Base-by-base conservation (phyloP, 2,888 invertebrate species). In the Gibbula magus region DNA sequence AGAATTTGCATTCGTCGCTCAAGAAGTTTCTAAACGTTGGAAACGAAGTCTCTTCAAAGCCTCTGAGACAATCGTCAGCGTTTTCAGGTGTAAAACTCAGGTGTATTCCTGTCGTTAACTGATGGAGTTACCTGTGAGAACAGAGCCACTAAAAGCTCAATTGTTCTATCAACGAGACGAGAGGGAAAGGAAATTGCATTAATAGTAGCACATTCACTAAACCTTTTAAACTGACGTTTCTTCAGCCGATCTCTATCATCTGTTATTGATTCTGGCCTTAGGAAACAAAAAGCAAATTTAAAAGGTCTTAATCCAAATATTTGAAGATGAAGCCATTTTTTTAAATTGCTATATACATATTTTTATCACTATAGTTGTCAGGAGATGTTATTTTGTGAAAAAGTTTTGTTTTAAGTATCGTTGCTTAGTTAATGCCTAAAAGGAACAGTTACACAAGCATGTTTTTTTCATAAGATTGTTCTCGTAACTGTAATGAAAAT, bases 131-230 rank as follows among this genome's bases (percentile, higher is more conserved):
- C 25, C 61, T 16, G 18, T 29, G 61, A 25, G 61, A 61, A 25
- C 61, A 13, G 61, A 25, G 29, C 29, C 22, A 25, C 29, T 61
- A 61, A 61, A 61, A 61, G 61, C 61, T 29, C 61, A 61, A 61
- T 61, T 61, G 61, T 61, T 61, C 61, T 61, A 29, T 61, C 61
- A 61, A 29, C 61, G 61, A 61, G n/a, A 61, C 25, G 18, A 61
- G 61, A 61, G 29, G 61, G 29, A 61, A 25, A 8, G 61, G 61
- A 61, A 61, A 61, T 61, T 61, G 61, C 61, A 61, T 61, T 61
- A 61, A 61, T 61, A 29, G 61, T 29, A 29, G 61, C 61, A 61
- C 29, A 61, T 61, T 61, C 61, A 29, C 25, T 61, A 29, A 22
- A 61, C 29, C 61, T 61, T 61, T 61, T 61, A 61, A 29, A 61